Evolutionary conservation across 2,888 invertebrate species (phyloP), one percentile per base, ranked within the genome.

Genomic region (Oscheius sp.): DNA sequence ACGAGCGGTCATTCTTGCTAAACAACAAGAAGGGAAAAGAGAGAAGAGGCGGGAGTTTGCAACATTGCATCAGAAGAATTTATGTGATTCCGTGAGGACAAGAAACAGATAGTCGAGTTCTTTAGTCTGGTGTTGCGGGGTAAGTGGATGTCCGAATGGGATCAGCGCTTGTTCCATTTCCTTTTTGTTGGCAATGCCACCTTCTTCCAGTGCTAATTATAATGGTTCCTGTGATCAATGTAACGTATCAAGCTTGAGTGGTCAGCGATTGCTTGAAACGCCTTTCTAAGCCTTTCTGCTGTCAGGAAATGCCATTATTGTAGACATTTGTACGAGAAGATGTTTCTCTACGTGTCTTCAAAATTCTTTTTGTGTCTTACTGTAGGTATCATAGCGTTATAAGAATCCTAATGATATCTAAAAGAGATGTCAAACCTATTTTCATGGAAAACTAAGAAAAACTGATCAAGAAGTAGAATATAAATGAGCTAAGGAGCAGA

Each of bases 1-100:
- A 68, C 68, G 68, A 68, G n/a, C 29, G 53, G 68, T 55, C 68
- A 68, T 55, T 53, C 55, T 68, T 53, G 53, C 68, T 33, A 68
- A 42, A 55, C 55, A 55, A 33, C 53, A 68, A 50, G 50, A 63
- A 48, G 47, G 3, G 37, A 7, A 7, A 42, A 42, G 42, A 42
- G 42, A 42, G 42, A 7, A 42, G 42, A 42, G 42, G 42, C 42
- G 42, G 42, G n/a, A 53, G 55, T 21, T 68, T 68, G 68, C 33
- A 42, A 55, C 68, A n/a, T 55, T 53, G 60, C 2, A 32, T 35
- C 60, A 35, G 63, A 42, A n/a, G 47, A 63, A 63, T 63, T 48
- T 63, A 63, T 11, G 60, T n/a, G 35, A 35, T 42, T 21, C n/a
- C n/a, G 37, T 48, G 29, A 63, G 63, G n/a, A n/a, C n/a, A 42